Base-by-base conservation (phyloP, 2,797 vertebrate species). In the Cyprinella venusta region DNA sequence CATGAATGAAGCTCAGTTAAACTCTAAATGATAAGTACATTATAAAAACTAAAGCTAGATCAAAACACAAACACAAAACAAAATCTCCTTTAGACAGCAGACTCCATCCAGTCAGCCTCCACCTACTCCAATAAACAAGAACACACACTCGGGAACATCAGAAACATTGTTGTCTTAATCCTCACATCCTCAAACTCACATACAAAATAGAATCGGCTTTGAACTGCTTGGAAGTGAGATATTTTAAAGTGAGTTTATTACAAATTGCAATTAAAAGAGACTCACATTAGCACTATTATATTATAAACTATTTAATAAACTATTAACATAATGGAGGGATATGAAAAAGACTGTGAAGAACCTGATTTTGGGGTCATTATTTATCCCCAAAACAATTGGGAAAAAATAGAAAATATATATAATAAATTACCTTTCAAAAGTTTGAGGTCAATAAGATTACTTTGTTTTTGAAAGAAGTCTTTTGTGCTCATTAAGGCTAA, bases 101-200 rank as follows among this genome's bases (percentile, higher is more conserved):
- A 12, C 24, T 12, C 6, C 40, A 69, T 56, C 8, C 78, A 75
- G 85, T 80, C 54, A 56, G 78, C 67, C 21, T 74, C 74, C 61
- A 76, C 81, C 36, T 63, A 52, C 81, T 56, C 64, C 24, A 74
- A 24, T 50, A 67, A 71, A 72, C 52, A 70, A n/a, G 33, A 13
- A 84, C 65, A 70, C 13, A 59, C 74, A 76, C 16, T 71, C n/a
- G 48, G 52, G 84, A 90, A 88, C 89, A 89, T 89, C 87, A 52
- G 40, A 82, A 81, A 89, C 84, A 79, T 79, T 84, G 87, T 91
- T 91, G 91, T 93, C 91, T 93, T 91, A 92, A 92, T 91, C 76
- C 85, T 91, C 85, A 89, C 84, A 86, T 86, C 87, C 91, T 90
- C 80, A 87, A 88, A 76, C 83, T 59, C 54, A 52, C 26, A 38